These are phyloP conservation scores for Syngnathus typhle DNA, from an alignment of 2,113 vertebrate genomes.

Conservation along the genomic window DNA sequence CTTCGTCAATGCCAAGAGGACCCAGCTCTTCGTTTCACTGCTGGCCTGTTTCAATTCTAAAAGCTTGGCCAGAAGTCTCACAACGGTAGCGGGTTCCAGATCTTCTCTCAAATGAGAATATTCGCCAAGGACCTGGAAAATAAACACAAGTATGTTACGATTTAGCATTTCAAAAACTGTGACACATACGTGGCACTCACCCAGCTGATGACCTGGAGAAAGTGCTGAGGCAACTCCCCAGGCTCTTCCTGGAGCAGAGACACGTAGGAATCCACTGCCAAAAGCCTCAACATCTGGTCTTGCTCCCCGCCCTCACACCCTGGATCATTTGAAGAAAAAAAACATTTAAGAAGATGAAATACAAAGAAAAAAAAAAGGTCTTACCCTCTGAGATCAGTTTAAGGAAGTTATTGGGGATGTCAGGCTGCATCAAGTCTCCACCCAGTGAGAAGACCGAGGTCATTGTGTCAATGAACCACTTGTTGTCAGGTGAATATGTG, in stretches of 20 bases:
- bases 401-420: slow-evolving; percentile 88
- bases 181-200: slow-evolving; percentile 65
- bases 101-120: slow-evolving; percentile 77
- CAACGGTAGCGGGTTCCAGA: slow-evolving; percentile 68
- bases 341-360: neutral
- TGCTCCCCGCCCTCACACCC: slow-evolving; percentile 82
- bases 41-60: slow-evolving; percentile 72
- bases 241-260: slow-evolving; percentile 71
- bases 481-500: slow-evolving; percentile 89
- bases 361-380: slow-evolving; percentile 16
- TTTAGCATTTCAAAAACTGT: neutral
- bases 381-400: slow-evolving; percentile 87
- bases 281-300: slow-evolving; percentile 75
- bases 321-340: slow-evolving; percentile 17
- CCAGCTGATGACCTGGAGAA: slow-evolving; percentile 97
- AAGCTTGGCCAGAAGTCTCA: slow-evolving; percentile 72
- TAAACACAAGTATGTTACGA: neutral
- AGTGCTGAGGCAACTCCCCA: slow-evolving; percentile 81
- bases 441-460: slow-evolving; percentile 87
- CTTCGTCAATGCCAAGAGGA: slow-evolving; percentile 84
- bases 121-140: slow-evolving; percentile 83
- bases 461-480: slow-evolving; percentile 97
- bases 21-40: slow-evolving; percentile 85
- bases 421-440: slow-evolving; percentile 83
- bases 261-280: slow-evolving; percentile 83